Conservation (phyloP, 1,140 invertebrate species). For the Physella acuta region DNA sequence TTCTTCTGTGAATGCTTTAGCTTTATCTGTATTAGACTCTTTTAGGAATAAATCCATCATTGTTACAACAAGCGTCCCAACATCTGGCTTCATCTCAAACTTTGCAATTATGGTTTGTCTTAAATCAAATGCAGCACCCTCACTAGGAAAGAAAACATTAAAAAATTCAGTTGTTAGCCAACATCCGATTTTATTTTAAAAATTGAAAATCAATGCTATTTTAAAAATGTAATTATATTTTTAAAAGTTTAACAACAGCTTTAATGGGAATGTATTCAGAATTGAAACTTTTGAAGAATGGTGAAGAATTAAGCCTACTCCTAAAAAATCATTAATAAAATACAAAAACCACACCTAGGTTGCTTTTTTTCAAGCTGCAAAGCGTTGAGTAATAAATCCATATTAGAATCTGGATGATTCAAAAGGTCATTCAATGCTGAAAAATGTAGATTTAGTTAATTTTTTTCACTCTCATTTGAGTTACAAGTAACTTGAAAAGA, state of each 20-base stretch:
- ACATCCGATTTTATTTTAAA: not conserved
- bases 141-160: not conserved
- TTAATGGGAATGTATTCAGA: no score
- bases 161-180: not conserved
- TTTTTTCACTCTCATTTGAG: no score
- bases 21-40: constrained; percentile 28
- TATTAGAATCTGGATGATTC: constrained; percentile 20
- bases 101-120: constrained; percentile 33
- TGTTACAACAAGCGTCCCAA: constrained; percentile 36
- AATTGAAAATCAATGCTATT: not conserved
- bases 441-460: no score
- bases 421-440: constrained; percentile 42
- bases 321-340: no score
- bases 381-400: constrained; percentile 7
- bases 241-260: no score
- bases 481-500: no score
- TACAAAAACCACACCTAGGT: not conserved
- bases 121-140: not conserved
- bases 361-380: constrained; percentile 14
- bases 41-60: constrained; percentile 44
- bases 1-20: constrained; percentile 45
- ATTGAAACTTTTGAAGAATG: no score
- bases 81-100: constrained; percentile 42
- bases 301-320: no score
- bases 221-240: not conserved